Percentiles rank a stretch among this genome's conserved stretches.
These are phyloP conservation scores for Dryobates pubescens DNA, from an alignment of 2,797 vertebrate genomes.

Conservation along the genomic window DNA sequence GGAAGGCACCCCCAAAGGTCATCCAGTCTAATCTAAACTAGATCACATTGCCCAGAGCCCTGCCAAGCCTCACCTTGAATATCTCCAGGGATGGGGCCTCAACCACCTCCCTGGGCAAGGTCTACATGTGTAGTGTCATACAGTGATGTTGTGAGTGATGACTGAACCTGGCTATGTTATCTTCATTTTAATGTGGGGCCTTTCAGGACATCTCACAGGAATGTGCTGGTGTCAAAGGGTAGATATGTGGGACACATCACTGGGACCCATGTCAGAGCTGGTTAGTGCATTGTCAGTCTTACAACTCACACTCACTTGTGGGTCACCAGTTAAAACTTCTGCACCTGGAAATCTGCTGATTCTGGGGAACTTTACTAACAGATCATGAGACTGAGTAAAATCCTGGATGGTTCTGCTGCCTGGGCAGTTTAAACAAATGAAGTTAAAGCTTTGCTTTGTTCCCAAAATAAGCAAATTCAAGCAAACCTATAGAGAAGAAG, in stretches of 20 bases:
- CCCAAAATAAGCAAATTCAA: constrained; percentile 44
- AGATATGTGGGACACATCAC: not conserved
- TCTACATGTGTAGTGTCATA: not conserved
- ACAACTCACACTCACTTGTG: not conserved
- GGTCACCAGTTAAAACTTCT: not conserved
- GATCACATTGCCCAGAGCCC: too few relatives aligned
- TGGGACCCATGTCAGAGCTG: not conserved
- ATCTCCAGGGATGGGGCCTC: too few relatives aligned
- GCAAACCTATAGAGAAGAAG: constrained; percentile 4
- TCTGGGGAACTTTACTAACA: not conserved
- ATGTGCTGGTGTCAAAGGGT: not conserved
- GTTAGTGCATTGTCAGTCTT: not conserved
- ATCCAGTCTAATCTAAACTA: too few relatives aligned
- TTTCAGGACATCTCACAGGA: not conserved
- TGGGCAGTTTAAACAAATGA: constrained; percentile 36
- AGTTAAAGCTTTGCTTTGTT: constrained; percentile 54
- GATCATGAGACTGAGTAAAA: constrained; percentile 20
- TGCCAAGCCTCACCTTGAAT: too few relatives aligned
- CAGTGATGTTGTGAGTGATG: not conserved
- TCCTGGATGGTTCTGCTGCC: constrained; percentile 11
- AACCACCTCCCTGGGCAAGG: too few relatives aligned
- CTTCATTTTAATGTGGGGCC: not conserved
- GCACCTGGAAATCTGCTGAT: constrained; percentile 46
- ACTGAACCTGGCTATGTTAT: not conserved
- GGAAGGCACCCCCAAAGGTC: too few relatives aligned